Conservation (phyloP, 1,140 invertebrate genomes). For the Hycleus phaleratus region DNA sequence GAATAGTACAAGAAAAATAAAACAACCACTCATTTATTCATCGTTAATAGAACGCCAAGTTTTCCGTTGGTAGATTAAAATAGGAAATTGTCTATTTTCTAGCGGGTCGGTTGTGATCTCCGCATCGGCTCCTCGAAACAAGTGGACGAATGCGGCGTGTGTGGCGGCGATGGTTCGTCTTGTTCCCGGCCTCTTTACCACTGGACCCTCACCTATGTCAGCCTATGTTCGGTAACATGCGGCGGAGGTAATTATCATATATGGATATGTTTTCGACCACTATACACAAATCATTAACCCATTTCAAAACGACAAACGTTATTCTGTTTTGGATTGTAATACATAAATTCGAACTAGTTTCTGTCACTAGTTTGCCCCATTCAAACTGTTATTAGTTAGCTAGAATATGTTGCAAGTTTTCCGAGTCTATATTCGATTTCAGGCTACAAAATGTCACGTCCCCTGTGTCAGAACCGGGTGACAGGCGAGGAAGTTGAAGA, state of each 20-base stretch:
- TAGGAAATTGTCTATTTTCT: slow-evolving; percentile 38
- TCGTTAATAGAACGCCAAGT: too few relatives aligned
- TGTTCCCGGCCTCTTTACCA: slow-evolving; percentile 71
- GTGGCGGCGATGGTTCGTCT: slow-evolving; percentile 79
- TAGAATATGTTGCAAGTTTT: not conserved
- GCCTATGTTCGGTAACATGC: slow-evolving; percentile 80
- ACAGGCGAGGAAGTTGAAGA: slow-evolving; percentile 67
- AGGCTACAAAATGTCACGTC: slow-evolving; percentile 79
- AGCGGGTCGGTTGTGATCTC: slow-evolving; percentile 87
- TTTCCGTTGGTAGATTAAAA: too few relatives aligned
- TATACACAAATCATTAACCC: too few relatives aligned
- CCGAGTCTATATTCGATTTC: slow-evolving; percentile 14
- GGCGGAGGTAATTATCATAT: slow-evolving; percentile 70
- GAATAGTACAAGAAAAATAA: too few relatives aligned
- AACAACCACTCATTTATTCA: too few relatives aligned
- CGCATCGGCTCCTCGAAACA: slow-evolving; percentile 75
- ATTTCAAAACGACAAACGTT: too few relatives aligned
- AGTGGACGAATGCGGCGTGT: slow-evolving; percentile 82
- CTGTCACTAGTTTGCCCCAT: too few relatives aligned
- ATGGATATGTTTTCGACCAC: not conserved
- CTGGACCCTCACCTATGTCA: slow-evolving; percentile 74
- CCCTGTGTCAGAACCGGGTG: slow-evolving; percentile 66
- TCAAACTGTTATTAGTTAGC: too few relatives aligned
- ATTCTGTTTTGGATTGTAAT: too few relatives aligned
- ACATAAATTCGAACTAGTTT: too few relatives aligned